Evolutionary conservation across 2,888 invertebrate species (phyloP), one percentile per base, ranked within the genome.

Genomic region (Acleris sparsana): DNA sequence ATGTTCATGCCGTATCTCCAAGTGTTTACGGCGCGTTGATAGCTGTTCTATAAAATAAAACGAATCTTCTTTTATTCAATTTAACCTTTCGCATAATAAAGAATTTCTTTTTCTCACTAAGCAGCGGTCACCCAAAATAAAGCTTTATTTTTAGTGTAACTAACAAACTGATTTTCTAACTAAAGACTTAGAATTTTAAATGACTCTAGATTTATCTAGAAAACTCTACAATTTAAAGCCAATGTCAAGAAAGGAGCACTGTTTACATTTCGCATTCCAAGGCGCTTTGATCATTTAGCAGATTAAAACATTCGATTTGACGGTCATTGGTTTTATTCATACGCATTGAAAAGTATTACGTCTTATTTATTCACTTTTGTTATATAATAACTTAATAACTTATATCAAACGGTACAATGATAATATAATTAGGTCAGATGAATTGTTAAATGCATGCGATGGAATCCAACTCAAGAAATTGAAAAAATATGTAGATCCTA

Each of bases 1-100:
- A 59, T 71, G 68, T 65, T 71, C 70, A 70, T 61, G 55, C 22
- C 62, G 22, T 39, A 33, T 58, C 17, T 53, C 44, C 13, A 39
- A 53, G 25, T 64, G 33, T 59, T 53, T 59, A 64, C 16, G 52
- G 53, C n/a, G n/a, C 7, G 49, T 43, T 64, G 59, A 59, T 29
- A 59, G 11, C 43, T 18, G 51, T 43, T 52, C 20, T 53, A 18
- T 18, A 18, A 48, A 53, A 22, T n/a, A 17, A 53, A 22, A 53
- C 11, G 39, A 46, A 22, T n/a, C 18, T 6, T 25, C 25, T 17
- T 49, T 48, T 20, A 43, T 22, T 55, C 2, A 39, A 49, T 49
- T 60, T 48, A n/a, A 53, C 46, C 52, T 59, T 48, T 25, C 25
- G 22, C 9, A 49, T 29, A 60, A 55, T 60, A 59, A 55, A n/a